A percentile compares a stretch with the other conserved stretches of the same genome.
Conservation (phyloP, 2,797 vertebrate genomes). For the Protonibea diacanthus region DNA sequence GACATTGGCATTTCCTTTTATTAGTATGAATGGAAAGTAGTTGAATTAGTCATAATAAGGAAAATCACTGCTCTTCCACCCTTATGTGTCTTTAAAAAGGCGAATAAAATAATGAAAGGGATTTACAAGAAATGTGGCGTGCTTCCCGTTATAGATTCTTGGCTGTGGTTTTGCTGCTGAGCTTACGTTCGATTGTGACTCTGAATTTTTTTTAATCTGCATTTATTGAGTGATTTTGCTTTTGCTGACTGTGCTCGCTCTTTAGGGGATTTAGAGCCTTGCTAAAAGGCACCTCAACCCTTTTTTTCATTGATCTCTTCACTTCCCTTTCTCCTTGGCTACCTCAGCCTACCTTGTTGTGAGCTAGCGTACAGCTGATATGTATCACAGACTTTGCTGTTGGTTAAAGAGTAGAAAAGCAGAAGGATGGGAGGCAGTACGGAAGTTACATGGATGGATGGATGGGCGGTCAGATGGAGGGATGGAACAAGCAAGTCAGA, state of each 20-base stretch:
- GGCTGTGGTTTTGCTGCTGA: conserved; percentile 11
- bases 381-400: conserved; percentile 69
- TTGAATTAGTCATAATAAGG: not conserved
- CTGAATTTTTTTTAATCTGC: conserved; percentile 13
- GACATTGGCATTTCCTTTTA: not conserved
- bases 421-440: conserved; percentile 59
- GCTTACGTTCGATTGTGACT: conserved; percentile 11
- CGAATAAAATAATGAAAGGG: conserved; percentile 15
- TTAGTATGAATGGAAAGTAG: conserved; percentile 4
- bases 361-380: conserved; percentile 66
- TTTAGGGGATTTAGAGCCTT: conserved; percentile 9
- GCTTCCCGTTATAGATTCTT: conserved; percentile 33
- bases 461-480: conserved; percentile 16
- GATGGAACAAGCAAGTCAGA: conserved; percentile 53
- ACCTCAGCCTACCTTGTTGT: conserved; percentile 39
- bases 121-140: conserved; percentile 29
- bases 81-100: not conserved
- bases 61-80: not conserved
- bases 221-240: conserved; percentile 8
- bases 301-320: not conserved
- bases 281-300: not conserved
- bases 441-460: conserved; percentile 44
- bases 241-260: conserved; percentile 36
- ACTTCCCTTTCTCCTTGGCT: not conserved
- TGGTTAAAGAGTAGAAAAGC: conserved; percentile 73